Base-by-base conservation (phyloP, 2,888 invertebrate genomes). In the Drosophila seclusa region DNA sequence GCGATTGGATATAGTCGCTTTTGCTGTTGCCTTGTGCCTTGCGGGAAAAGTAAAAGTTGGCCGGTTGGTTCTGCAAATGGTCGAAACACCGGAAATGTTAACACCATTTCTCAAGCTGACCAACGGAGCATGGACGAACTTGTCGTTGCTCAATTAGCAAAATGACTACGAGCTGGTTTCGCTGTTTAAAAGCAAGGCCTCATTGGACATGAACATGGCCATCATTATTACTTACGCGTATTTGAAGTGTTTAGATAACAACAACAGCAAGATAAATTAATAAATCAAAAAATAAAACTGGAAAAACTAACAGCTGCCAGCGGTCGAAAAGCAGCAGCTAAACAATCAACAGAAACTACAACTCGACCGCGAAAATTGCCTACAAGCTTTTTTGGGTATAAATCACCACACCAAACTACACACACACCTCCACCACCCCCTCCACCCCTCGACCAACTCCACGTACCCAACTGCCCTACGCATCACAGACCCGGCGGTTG, bases 111-210 rank as follows among this genome's bases (percentile, higher is more conserved):
- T 78, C 76, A 86, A 89, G 73, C 82, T 81, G 64, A 66, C 82
- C 66, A 70, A 78, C 64, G 50, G 27, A 68, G 54, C 60, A 73
- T 71, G 71, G 69, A 70, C 71, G 76, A 77, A 83, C 78, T 83
- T 88, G 86, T 86, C 78, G 77, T 81, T 70, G 87, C 84, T 84
- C 89, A 84, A 89, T 84, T 84, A 87, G 79, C 74, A 60, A 84
- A 83, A 84, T 82, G 79, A 84, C 89, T 82, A 78, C 68, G 49
- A 89, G 82, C 80, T 40, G 63, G 42, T 53, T 70, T 59, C 70
- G 71, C 66, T 73, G 68, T 62, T 63, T 63, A 83, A 69, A 69
- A 55, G 64, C 45, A 53, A 77, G 72, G 69, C 81, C 66, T 77
- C 71, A 78, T 68, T 84, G 80, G 66, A 73, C 83, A 65, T 78